A percentile compares a stretch with the other conserved stretches of the same genome.
These are phyloP conservation scores for Leucophenga varia DNA, from an alignment of 1,140 invertebrate species.

Conservation along the genomic window DNA sequence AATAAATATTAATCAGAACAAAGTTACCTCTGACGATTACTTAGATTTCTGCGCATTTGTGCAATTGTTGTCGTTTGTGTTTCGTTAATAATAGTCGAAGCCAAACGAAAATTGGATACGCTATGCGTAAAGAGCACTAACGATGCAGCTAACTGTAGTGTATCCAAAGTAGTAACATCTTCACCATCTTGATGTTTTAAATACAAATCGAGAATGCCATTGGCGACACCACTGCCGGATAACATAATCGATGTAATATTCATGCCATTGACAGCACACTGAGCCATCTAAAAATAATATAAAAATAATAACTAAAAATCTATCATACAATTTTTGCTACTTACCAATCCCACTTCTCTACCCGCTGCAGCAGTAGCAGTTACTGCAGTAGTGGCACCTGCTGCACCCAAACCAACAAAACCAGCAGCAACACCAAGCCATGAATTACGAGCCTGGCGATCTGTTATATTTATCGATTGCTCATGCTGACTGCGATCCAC, in stretches of 20 bases:
- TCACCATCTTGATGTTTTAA: conserved; percentile 37
- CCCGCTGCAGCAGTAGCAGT: conserved; percentile 30
- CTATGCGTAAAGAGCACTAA: conserved; percentile 37
- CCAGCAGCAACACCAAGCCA: conserved; percentile 37
- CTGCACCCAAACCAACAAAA: conserved; percentile 31
- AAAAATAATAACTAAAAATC: background rate
- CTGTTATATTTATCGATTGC: conserved; percentile 33
- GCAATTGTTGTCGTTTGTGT: conserved; percentile 20
- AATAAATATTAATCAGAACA: background rate
- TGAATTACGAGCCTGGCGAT: conserved; percentile 31
- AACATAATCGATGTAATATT: conserved; percentile 38
- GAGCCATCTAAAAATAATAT: conserved; percentile 21
- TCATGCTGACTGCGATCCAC: conserved; percentile 40
- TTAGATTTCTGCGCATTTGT: conserved; percentile 27
- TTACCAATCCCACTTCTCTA: conserved; percentile 33
- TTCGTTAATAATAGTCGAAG: conserved; percentile 38
- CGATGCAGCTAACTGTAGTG: conserved; percentile 36
- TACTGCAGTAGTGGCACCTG: conserved; percentile 36
- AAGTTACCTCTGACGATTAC: conserved; percentile 32
- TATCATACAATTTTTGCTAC: too few species aligned
- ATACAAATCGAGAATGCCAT: conserved; percentile 30
- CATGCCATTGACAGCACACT: conserved; percentile 36
- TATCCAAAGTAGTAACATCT: conserved; percentile 33
- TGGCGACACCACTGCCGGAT: conserved; percentile 32
- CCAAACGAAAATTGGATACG: conserved; percentile 38